Evolutionary conservation across 64 coral and sea anemone species (phyloP).

Genomic region (Acropora yongei): DNA sequence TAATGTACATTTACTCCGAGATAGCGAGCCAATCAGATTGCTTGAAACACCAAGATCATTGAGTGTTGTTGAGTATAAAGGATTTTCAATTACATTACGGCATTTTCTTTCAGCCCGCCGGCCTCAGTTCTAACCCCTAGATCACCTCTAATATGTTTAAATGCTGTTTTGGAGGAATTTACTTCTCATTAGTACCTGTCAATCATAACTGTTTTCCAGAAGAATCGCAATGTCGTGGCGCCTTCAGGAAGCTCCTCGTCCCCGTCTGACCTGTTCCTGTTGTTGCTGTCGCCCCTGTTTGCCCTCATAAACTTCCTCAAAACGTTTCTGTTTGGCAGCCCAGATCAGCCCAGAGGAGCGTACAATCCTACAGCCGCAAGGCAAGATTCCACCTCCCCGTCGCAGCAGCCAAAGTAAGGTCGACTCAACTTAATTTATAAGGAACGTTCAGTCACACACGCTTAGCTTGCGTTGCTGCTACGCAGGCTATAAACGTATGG

Average conservation of each 20-base stretch:
- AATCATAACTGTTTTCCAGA: conserved; percentile 14
- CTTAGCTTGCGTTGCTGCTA: background rate
- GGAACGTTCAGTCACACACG: background rate
- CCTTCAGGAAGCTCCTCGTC: conserved; percentile 38
- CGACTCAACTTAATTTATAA: too few species aligned
- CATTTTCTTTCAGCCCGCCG: too few species aligned
- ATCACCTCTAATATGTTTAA: too few species aligned
- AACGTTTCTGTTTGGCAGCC: conserved; percentile 75
- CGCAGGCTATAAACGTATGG: too few species aligned
- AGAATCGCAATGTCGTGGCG: background rate
- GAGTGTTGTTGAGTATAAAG: too few species aligned
- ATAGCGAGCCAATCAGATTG: too few species aligned
- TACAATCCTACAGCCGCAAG: conserved; percentile 38
- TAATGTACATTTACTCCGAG: too few species aligned
- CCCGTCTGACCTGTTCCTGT: conserved; percentile 45
- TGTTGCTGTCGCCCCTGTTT: conserved; percentile 86
- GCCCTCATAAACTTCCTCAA: conserved; percentile 82
- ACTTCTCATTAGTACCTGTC: background rate
- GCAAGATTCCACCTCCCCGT: background rate
- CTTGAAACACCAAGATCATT: too few species aligned
- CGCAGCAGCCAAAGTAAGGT: conserved; percentile 32
- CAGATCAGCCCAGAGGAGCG: conserved; percentile 66
- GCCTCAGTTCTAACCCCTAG: too few species aligned
- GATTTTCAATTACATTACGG: too few species aligned
- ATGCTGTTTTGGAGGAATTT: background rate